These are phyloP conservation scores for Sylvilagus bachmani DNA, from an alignment of 2,113 vertebrate species.

Conservation along the genomic window DNA sequence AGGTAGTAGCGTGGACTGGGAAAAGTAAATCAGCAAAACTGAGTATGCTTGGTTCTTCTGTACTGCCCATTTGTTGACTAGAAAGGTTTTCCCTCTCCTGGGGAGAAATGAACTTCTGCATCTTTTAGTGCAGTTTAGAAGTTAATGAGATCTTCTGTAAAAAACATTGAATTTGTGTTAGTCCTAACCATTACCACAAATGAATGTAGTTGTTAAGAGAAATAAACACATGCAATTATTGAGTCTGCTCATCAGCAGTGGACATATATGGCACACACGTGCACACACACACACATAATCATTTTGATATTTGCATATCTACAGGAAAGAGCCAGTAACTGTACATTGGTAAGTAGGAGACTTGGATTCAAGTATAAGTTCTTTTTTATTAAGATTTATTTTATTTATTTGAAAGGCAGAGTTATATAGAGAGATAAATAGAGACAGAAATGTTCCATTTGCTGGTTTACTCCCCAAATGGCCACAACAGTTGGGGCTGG, in stretches of 20 bases:
- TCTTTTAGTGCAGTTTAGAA: slow-evolving; percentile 23
- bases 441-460: too few species aligned
- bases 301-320: not conserved
- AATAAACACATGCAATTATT: not conserved
- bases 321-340: not conserved
- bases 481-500: too few species aligned
- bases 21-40: not conserved
- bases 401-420: too few species aligned
- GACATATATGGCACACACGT: not conserved
- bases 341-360: not conserved
- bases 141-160: not conserved
- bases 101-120: not conserved
- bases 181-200: not conserved
- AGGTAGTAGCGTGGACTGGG: not conserved
- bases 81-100: not conserved
- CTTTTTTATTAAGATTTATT: too few species aligned
- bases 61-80: not conserved
- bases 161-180: not conserved
- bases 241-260: slow-evolving; percentile 6
- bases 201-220: not conserved
- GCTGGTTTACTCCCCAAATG: too few species aligned
- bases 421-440: too few species aligned
- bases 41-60: not conserved
- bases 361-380: not conserved
- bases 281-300: not conserved